These are phyloP conservation scores for Discoglossus pictus DNA, from an alignment of 2,797 vertebrate species.

Conservation along the genomic window DNA sequence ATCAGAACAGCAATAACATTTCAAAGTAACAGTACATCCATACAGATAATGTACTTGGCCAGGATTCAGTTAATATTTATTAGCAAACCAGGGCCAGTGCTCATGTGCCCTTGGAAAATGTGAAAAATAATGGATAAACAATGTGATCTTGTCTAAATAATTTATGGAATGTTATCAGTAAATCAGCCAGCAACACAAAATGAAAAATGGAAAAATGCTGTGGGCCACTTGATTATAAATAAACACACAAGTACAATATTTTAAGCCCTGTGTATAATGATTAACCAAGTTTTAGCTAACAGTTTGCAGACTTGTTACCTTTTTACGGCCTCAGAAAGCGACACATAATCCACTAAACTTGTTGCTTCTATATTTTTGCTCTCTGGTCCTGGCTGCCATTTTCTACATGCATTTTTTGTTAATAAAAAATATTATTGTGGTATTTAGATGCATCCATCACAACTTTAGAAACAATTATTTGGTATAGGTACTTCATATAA, in stretches of 20 bases:
- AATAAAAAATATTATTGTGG: too few species aligned
- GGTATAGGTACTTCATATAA: too few species aligned
- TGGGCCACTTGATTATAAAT: slow-evolving; percentile 26
- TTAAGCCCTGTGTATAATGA: slow-evolving; percentile 10
- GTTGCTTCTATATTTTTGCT: too few species aligned
- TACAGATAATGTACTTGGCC: slow-evolving; percentile 42
- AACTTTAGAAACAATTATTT: too few species aligned
- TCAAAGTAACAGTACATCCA: slow-evolving; percentile 36
- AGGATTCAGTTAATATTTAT: slow-evolving; percentile 48
- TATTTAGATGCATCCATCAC: too few species aligned
- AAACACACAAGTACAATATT: slow-evolving; percentile 30
- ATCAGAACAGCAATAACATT: slow-evolving; percentile 37
- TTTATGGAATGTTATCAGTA: slow-evolving; percentile 38
- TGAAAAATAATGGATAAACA: slow-evolving; percentile 42
- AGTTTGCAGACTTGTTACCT: too few species aligned
- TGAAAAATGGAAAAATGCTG: slow-evolving; percentile 31
- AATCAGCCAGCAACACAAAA: slow-evolving; percentile 32
- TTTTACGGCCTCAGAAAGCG: too few species aligned
- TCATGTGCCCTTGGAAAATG: slow-evolving; percentile 45
- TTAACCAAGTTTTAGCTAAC: slow-evolving; percentile 14
- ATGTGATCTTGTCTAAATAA: slow-evolving; percentile 45
- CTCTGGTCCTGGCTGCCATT: too few species aligned
- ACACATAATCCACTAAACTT: too few species aligned
- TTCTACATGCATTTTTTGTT: too few species aligned
- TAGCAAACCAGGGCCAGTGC: slow-evolving; percentile 31